These are phyloP conservation scores for Calcarius lapponicus DNA, from an alignment of 2,797 vertebrate genomes.

Conservation along the genomic window DNA sequence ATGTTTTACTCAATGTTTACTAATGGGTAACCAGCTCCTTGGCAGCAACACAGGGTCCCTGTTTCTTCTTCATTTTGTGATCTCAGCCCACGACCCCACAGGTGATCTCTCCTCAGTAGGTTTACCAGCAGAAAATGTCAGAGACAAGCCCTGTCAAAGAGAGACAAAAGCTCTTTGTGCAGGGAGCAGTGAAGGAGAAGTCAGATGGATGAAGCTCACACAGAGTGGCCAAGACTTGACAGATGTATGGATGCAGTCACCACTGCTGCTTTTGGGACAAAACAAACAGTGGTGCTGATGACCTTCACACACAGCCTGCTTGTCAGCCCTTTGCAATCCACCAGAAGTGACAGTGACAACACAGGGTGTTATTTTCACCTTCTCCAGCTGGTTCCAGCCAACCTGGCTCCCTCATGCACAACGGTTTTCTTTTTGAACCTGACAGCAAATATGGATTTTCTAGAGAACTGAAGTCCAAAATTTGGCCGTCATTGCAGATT, in stretches of 20 bases:
- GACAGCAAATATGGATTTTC: neutral
- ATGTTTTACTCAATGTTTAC: accelerated
- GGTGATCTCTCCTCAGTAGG: neutral
- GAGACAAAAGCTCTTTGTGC: neutral
- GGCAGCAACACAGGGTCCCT: accelerated
- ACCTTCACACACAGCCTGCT: neutral
- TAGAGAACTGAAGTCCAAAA: neutral
- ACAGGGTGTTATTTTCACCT: neutral
- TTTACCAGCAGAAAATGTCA: neutral
- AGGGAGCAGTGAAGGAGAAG: neutral
- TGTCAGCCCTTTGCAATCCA: neutral
- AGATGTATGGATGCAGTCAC: neutral
- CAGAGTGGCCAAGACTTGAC: neutral
- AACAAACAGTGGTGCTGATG: accelerated
- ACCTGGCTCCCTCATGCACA: neutral
- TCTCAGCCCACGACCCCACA: neutral
- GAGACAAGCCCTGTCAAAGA: neutral
- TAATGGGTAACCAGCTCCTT: neutral
- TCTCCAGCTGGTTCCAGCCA: neutral
- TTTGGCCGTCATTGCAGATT: neutral
- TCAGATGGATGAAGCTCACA: accelerated
- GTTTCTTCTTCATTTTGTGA: neutral
- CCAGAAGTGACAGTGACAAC: neutral
- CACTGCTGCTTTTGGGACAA: neutral
- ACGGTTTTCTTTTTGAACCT: neutral